phyloP scores from a whole-genome alignment of 1,140 invertebrate species.

The Drosophila tsacasi region DNA sequence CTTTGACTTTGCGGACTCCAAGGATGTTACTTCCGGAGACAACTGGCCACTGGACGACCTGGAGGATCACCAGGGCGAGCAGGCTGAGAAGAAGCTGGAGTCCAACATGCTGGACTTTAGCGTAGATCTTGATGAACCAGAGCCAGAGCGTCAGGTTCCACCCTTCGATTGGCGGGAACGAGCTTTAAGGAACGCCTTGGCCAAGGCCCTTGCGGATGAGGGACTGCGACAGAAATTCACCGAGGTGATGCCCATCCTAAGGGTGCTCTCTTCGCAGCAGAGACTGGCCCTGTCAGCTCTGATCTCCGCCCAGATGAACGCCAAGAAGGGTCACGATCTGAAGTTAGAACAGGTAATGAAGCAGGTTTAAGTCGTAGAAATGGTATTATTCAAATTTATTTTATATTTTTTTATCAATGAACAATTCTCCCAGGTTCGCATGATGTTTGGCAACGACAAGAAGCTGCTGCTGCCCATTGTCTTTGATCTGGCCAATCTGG shows the following conservation, averaged over 20 bases:
- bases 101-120: conserved; percentile 75
- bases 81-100: conserved; percentile 60
- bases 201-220: conserved; percentile 73
- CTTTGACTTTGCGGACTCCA: conserved; percentile 71
- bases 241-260: conserved; percentile 88
- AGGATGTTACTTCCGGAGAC: conserved; percentile 31
- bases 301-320: conserved; percentile 87
- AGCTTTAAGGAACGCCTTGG: conserved; percentile 79
- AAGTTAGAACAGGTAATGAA: conserved; percentile 86
- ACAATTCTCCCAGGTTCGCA: conserved; percentile 85
- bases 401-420: neutral
- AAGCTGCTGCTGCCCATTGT: conserved; percentile 88
- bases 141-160: conserved; percentile 62
- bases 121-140: conserved; percentile 70
- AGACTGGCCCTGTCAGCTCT: conserved; percentile 87
- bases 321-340: conserved; percentile 85
- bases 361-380: no score
- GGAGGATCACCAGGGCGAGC: conserved; percentile 35
- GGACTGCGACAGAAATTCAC: conserved; percentile 85
- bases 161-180: conserved; percentile 84
- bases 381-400: neutral
- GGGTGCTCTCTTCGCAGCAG: conserved; percentile 87
- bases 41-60: conserved; percentile 67
- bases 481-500: conserved; percentile 88
- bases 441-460: conserved; percentile 87